Base-by-base conservation (phyloP, 2,113 vertebrate genomes). In the Nymphicus hollandicus region DNA sequence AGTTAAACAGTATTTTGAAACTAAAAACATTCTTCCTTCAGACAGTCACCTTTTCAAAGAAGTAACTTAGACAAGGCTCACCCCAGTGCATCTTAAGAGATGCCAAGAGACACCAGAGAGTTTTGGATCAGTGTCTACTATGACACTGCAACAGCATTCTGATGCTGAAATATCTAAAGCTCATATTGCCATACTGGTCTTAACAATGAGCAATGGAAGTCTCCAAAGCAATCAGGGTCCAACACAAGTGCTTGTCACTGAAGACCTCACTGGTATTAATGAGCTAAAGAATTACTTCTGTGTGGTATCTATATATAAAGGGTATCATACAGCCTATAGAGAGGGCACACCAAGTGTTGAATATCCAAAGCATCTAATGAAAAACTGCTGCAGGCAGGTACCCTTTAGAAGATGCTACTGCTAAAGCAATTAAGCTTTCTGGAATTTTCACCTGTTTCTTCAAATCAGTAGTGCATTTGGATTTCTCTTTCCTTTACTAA, bases 61-160 rank as follows among this genome's bases (percentile, higher is more conserved):
- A 81, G 13, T 28, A 63, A 74, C 22, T 9, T 39, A 93, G 46
- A 79, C 46, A 71, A 63, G 43, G 47, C 29, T 86, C 50, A 70
- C 5, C 41, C 4, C 19, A 47, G 13, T 18, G 35, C 43, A 79
- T 52, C 52, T 81, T 55, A n/a, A 65, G 69, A 89, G n/a, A 28
- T 73, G 19, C 25, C 60, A 86, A 44, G 3, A 25, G 33, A 87
- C 28, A 28, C 11, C 4, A 66, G 29, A 43, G 13, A 44, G 9
- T 52, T 95, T 49, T 24, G 43, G 60, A 20, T 71, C 46, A 68
- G 10, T 13, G 4, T 33, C 33, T 29, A 63, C 35, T 7, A 63
- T 0, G 0, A 58, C 23, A 1, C 1, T 35, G 29, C 50, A 79
- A 70, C 65, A 85, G 43, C 39, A 70, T 15, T 11, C 25, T 37